phyloP scores from a whole-genome alignment of 2,888 invertebrate genomes.

The Mongoloraphidia duomilia region DNA sequence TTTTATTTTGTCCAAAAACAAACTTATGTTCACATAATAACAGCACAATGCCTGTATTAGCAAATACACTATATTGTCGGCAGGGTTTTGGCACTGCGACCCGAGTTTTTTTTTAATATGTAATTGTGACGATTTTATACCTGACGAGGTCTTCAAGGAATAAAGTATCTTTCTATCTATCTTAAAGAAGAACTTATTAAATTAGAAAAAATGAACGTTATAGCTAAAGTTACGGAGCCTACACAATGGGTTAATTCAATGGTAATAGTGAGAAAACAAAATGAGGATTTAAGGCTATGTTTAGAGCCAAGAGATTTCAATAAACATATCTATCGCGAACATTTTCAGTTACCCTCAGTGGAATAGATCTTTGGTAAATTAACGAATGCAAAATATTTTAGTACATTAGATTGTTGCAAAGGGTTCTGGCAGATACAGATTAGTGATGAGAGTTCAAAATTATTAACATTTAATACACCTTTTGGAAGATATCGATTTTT shows the following conservation, averaged over 20 bases:
- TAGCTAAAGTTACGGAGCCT: neutral
- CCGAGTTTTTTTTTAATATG: no score
- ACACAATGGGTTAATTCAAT: neutral
- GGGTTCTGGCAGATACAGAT: conserved; percentile 1
- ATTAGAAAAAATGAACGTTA: no score
- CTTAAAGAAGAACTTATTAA: no score
- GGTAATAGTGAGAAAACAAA: conserved; percentile 5
- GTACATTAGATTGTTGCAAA: neutral
- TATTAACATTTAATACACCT: conserved; percentile 1
- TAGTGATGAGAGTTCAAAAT: neutral
- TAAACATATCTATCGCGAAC: conserved; percentile 12
- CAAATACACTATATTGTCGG: no score
- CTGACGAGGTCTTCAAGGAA: no score
- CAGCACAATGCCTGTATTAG: no score
- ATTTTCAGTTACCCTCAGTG: neutral
- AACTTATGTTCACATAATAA: no score
- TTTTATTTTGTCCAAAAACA: no score
- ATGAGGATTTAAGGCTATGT: conserved; percentile 14
- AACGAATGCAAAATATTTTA: neutral
- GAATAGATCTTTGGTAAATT: conserved; percentile 1
- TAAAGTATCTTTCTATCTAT: no score
- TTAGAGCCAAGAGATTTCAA: conserved; percentile 18
- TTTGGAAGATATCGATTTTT: conserved; percentile 4
- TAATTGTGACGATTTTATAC: no score
- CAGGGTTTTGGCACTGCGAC: no score